A percentile compares a stretch with the other conserved stretches of the same genome.
Conservation (phyloP, 2,797 vertebrate genomes). For the Muscicapa striata region DNA sequence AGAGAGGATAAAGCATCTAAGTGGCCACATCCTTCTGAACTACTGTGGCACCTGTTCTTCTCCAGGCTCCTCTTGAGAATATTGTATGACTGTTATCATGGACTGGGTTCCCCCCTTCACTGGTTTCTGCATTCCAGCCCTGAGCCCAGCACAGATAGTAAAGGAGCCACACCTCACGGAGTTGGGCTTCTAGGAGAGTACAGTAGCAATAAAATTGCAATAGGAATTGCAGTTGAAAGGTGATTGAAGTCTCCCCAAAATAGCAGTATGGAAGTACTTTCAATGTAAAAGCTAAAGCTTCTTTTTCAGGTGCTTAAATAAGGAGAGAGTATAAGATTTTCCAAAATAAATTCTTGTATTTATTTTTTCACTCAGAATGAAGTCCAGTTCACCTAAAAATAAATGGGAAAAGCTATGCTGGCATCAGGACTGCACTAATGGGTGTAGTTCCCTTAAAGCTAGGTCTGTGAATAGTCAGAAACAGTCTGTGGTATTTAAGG, state of each 20-base stretch:
- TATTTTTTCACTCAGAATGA: conserved; percentile 12
- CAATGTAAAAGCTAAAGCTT: background rate
- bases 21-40: background rate
- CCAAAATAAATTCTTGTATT: background rate
- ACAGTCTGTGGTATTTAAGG: background rate
- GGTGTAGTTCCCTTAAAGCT: background rate
- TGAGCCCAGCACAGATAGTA: background rate
- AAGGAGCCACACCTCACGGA: background rate
- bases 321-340: background rate
- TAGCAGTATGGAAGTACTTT: background rate
- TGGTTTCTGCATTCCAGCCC: background rate
- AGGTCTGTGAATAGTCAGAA: conserved; percentile 1
- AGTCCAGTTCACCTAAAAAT: conserved; percentile 45
- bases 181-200: background rate
- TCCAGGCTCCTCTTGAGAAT: background rate
- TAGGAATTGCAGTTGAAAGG: background rate
- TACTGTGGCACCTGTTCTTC: background rate
- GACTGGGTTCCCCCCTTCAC: background rate
- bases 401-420: conserved; percentile 8
- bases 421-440: background rate
- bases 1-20: background rate
- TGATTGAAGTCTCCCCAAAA: background rate
- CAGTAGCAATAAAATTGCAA: background rate
- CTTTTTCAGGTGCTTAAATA: background rate
- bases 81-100: background rate